Percentiles rank a stretch among this genome's conserved stretches.
These are phyloP conservation scores for Hyla sarda DNA, from an alignment of 2,113 vertebrate species.

Conservation along the genomic window DNA sequence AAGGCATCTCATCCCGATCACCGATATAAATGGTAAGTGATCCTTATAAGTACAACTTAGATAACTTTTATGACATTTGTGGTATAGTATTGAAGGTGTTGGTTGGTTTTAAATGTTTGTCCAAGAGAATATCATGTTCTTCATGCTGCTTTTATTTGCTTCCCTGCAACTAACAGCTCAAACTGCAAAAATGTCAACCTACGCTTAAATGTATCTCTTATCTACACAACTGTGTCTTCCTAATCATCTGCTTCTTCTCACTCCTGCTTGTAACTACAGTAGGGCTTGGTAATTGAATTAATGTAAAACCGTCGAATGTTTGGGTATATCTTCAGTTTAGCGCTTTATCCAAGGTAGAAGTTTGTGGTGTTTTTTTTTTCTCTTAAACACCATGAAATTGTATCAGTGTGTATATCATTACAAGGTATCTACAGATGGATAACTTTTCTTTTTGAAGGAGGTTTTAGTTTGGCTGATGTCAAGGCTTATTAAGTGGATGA, in stretches of 20 bases:
- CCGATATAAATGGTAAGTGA: neutral
- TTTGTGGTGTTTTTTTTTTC: neutral
- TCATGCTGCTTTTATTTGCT: slow-evolving; percentile 41
- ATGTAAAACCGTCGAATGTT: neutral
- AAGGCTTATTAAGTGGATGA: no score
- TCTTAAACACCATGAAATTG: no score
- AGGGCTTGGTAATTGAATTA: neutral
- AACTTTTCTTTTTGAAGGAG: no score
- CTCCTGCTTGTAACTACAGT: slow-evolving; percentile 29
- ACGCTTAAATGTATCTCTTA: slow-evolving; percentile 35
- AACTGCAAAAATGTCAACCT: slow-evolving; percentile 38
- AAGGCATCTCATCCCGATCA: neutral
- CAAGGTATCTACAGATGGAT: no score
- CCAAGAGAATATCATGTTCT: slow-evolving; percentile 12
- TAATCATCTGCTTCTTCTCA: slow-evolving; percentile 44
- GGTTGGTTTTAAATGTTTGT: neutral
- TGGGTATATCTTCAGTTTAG: neutral
- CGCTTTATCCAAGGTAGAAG: neutral
- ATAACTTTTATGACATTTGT: neutral
- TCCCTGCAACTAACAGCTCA: slow-evolving; percentile 47
- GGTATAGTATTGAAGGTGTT: neutral
- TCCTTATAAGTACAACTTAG: neutral
- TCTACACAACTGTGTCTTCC: slow-evolving; percentile 53
- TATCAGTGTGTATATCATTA: no score
- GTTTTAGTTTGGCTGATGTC: no score